Conservation (phyloP, 1,140 invertebrate species). For the Heliconius eleuchia region DNA sequence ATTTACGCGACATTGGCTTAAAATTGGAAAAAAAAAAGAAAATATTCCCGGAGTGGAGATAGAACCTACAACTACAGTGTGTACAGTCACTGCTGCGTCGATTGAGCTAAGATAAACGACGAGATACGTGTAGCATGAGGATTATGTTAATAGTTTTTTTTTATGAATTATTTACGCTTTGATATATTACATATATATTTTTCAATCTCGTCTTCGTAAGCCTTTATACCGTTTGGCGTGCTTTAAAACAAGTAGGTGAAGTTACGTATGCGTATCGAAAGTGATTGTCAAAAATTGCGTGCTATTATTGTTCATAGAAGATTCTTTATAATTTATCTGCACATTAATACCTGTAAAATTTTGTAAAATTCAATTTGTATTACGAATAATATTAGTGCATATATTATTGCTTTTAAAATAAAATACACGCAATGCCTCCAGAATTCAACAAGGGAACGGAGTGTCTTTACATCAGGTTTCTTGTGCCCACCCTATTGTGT, state of each 20-base stretch:
- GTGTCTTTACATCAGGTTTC: too few relatives aligned
- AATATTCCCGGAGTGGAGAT: too few relatives aligned
- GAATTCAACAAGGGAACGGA: too few relatives aligned
- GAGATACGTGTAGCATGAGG: neutral
- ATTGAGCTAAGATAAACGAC: too few relatives aligned
- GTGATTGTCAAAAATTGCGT: conserved; percentile 46
- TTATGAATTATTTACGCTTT: neutral
- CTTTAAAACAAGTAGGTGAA: conserved; percentile 35
- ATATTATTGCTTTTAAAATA: too few relatives aligned
- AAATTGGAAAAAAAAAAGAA: too few relatives aligned
- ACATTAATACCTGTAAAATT: neutral
- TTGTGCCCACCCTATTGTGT: too few relatives aligned
- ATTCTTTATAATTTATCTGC: neutral
- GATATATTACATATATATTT: too few relatives aligned
- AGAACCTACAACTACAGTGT: neutral
- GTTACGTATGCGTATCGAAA: conserved; percentile 41
- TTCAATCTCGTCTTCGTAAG: neutral
- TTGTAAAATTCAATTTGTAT: neutral
- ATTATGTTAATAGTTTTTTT: neutral
- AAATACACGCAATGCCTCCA: too few relatives aligned
- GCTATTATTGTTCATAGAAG: neutral
- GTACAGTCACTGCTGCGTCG: neutral
- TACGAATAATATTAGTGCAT: too few relatives aligned
- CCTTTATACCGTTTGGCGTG: conserved; percentile 11
- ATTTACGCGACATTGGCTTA: too few relatives aligned